Evolutionary conservation across 2,113 vertebrate genomes (phyloP), one percentile per base, ranked within the genome.

Genomic region (Mixornis gularis): DNA sequence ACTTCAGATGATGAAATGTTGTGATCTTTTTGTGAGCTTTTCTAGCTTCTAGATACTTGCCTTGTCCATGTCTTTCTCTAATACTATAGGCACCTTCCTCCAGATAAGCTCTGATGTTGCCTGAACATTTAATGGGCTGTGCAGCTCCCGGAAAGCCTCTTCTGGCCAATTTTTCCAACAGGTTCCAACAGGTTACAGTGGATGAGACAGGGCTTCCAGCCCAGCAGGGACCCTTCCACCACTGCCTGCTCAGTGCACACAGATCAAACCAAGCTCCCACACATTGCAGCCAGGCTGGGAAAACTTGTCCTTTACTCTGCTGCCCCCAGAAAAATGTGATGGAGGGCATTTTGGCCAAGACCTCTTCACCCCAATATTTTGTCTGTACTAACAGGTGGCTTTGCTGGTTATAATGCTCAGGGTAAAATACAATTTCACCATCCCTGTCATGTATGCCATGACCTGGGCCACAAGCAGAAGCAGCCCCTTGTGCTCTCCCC

Each of bases 391-490:
- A 56, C n/a, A 48, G 14, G 30, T 2, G 4, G 17, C 27, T 90
- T 63, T 74, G 27, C 30, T 78, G 41, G 25, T 34, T 27, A 7
- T 14, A 52, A 20, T 1, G 2, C 59, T 68, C 6, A 21, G 41
- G 20, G 9, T 43, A 56, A 89, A 77, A 78, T 48, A 17, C 48
- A 52, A 2, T 93, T 52, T 51, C 72, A 66, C 27, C 22, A 29
- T n/a, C 25, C 4, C 53, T 69, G 53, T 5, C 4, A 2, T 1
- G 3, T 6, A 12, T 0, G 0, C 40, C 36, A 40, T 4, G 14
- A 60, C 63, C 41, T 10, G 6, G 49, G 66, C 36, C 69, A 29
- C n/a, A 51, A 22, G 34, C 43, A 85, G 66, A 30, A 80, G 38
- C 52, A 87, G 46, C 34, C 1, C 7, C 13, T 15, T 1, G 0